Evolutionary conservation across 2,797 vertebrate genomes (phyloP).

Genomic region (Podarcis siculus): DNA sequence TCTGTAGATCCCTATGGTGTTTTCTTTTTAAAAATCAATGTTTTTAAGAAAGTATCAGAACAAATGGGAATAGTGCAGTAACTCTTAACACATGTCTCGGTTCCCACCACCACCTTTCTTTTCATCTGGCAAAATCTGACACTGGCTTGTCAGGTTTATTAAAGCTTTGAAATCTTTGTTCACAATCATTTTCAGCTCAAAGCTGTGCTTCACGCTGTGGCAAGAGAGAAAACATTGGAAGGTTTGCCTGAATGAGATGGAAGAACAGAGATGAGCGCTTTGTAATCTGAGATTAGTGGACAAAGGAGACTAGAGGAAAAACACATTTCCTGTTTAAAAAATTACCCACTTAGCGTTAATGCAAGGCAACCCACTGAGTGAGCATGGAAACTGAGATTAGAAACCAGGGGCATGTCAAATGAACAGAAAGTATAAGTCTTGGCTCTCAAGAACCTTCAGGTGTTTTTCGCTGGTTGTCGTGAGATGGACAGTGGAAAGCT

Average conservation of each 20-base stretch:
- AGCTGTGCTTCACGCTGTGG: background rate
- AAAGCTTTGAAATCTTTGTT: background rate
- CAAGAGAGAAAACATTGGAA: background rate
- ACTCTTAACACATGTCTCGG: constrained; percentile 23
- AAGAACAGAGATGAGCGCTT: constrained; percentile 10
- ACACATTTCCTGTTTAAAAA: background rate
- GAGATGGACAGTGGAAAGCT: background rate
- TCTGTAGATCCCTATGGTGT: constrained; percentile 35
- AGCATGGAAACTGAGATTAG: constrained; percentile 11
- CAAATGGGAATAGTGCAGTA: constrained; percentile 4
- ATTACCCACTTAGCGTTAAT: background rate
- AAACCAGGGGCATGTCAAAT: constrained; percentile 28
- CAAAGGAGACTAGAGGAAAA: constrained; percentile 9
- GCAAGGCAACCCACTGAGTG: constrained; percentile 47
- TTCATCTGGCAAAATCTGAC: constrained; percentile 29
- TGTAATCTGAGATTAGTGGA: constrained; percentile 24
- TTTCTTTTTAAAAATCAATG: background rate
- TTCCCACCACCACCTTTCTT: constrained; percentile 14
- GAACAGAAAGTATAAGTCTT: background rate
- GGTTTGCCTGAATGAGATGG: background rate
- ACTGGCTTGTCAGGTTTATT: background rate
- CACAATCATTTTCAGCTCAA: background rate
- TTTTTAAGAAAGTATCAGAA: constrained; percentile 35
- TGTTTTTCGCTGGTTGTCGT: background rate
- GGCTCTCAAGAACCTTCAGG: background rate